A percentile compares a stretch with the other conserved stretches of the same genome.
phyloP scores from a whole-genome alignment of 2,113 vertebrate species.

The Tapirus terrestris region DNA sequence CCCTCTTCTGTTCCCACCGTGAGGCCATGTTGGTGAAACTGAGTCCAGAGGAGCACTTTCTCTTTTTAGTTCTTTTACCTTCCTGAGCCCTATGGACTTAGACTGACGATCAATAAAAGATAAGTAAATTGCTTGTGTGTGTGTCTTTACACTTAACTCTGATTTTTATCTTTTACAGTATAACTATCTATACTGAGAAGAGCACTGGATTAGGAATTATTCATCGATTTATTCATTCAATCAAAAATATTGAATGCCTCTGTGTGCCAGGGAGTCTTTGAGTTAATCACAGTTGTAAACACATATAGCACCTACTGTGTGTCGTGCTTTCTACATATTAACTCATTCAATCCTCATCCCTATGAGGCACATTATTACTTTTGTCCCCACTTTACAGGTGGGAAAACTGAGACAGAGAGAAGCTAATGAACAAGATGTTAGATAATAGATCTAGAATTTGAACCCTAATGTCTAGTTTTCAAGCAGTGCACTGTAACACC shows the following conservation, averaged over 20 bases:
- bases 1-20: accelerated
- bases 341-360: background rate
- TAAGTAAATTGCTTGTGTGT: background rate
- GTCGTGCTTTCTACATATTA: background rate
- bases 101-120: background rate
- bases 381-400: background rate
- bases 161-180: background rate
- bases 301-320: too few relatives aligned
- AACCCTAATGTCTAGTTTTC: background rate
- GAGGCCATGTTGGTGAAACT: background rate
- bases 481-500: accelerated
- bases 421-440: background rate
- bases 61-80: background rate
- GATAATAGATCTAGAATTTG: background rate
- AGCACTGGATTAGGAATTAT: background rate
- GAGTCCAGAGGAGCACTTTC: too few relatives aligned
- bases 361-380: background rate
- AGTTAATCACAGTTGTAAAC: background rate
- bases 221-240: background rate
- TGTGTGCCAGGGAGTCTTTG: background rate
- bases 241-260: background rate
- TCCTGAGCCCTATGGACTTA: background rate
- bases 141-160: background rate
- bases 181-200: background rate
- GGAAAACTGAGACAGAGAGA: background rate